Conservation (phyloP, 2,797 vertebrate genomes). For the Phyllotis vaccarum region DNA sequence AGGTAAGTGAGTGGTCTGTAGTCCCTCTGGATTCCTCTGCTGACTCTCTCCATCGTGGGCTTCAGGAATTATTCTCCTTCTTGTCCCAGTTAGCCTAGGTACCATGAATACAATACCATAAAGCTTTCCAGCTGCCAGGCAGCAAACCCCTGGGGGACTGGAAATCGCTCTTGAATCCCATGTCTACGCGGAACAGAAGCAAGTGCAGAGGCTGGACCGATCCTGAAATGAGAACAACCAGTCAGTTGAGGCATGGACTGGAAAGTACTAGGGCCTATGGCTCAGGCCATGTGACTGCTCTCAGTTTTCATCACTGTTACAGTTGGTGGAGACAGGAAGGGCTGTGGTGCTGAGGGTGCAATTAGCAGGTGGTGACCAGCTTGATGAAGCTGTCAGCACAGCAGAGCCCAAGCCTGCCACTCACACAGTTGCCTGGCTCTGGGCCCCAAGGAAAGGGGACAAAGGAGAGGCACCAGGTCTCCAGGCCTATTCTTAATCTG, state of each 20-base stretch:
- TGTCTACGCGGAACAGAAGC: background rate
- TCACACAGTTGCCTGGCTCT: background rate
- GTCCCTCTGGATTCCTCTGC: background rate
- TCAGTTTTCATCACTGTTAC: background rate
- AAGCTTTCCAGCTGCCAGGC: background rate
- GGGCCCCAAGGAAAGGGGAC: background rate
- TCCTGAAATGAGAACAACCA: background rate
- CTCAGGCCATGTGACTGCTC: background rate
- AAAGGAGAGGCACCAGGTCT: background rate
- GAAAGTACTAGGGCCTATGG: background rate
- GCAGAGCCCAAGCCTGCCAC: slow-evolving; percentile 30
- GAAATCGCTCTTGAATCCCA: background rate
- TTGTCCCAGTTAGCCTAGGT: background rate
- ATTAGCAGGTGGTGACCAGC: slow-evolving; percentile 33
- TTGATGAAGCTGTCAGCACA: slow-evolving; percentile 37
- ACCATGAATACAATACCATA: background rate
- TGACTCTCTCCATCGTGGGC: background rate
- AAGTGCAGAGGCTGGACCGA: background rate
- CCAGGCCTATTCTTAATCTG: background rate
- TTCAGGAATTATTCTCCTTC: background rate
- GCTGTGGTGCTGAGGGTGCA: slow-evolving; percentile 59
- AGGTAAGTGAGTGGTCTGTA: rapidly evolving
- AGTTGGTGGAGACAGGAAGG: background rate
- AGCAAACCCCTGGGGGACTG: background rate
- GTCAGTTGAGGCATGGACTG: background rate